Percentiles rank a stretch among this genome's conserved stretches.
Conservation (phyloP, 2,888 invertebrate genomes). For the Oscheius sp. region DNA sequence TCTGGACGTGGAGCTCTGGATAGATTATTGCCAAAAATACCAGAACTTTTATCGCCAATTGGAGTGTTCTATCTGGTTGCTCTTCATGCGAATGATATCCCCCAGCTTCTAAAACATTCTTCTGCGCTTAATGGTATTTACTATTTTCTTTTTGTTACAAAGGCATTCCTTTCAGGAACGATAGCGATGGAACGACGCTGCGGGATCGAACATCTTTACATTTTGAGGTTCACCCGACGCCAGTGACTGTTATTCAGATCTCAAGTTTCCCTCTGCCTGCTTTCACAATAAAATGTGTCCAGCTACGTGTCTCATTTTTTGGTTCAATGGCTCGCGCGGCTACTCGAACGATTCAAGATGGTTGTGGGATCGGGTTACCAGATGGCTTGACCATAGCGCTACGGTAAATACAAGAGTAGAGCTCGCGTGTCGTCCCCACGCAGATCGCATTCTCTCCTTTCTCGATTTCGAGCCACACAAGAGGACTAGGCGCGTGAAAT, state of each 20-base stretch:
- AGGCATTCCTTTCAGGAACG: conserved; percentile 70
- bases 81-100: conserved; percentile 86
- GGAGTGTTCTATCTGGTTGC: conserved; percentile 84
- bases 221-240: conserved; percentile 78
- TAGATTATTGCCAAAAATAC: conserved; percentile 75
- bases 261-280: neutral
- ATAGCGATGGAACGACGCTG: conserved; percentile 81
- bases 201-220: conserved; percentile 85
- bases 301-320: neutral
- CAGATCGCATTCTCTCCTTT: neutral
- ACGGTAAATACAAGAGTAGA: conserved; percentile 16
- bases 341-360: conserved; percentile 26
- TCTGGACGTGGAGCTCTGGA: conserved; percentile 78
- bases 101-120: conserved; percentile 58
- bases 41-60: conserved; percentile 39
- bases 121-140: conserved; percentile 33
- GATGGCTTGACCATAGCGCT: neutral
- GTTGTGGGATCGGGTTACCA: conserved; percentile 23
- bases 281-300: neutral
- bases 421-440: neutral
- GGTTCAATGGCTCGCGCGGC: neutral
- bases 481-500: conserved; percentile 3
- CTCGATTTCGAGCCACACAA: neutral
- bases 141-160: neutral
- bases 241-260: neutral